Evolutionary conservation across 2,797 vertebrate genomes (phyloP), one percentile per base, ranked within the genome.

Genomic region (Euthynnus affinis): DNA sequence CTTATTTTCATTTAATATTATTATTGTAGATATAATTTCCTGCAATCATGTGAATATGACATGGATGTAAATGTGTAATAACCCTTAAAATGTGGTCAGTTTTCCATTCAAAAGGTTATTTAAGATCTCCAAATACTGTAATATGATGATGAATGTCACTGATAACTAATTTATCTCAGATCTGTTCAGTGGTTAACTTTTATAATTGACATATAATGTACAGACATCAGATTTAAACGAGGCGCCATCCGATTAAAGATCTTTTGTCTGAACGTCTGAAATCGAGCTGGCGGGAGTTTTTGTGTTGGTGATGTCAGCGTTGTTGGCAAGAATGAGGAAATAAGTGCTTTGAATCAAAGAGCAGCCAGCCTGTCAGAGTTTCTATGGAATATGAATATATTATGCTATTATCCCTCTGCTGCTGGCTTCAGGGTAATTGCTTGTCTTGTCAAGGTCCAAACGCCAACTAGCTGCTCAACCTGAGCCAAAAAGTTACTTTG

Each of bases 291-390:
- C 74, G 66, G 67, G 74, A 63, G 63, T 53, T 72, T 66, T 67
- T 22, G 23, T 25, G 56, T 49, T 3, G 49, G 37, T 57, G 51
- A 8, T 60, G 58, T 71, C 55, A 40, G 46, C 2, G 69, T 57
- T 57, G 83, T 44, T 17, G 63, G 71, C 22, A 5, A 52, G 64
- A 64, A 3, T 51, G 55, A 70, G 46, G 59, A 67, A 76, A 63
- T 85, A 75, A 85, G 70, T 65, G 76, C 65, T 22, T 66, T 7
- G 27, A 85, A 48, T 80, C 64, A 73, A 71, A 65, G 69, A 71
- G 71, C 74, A 82, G 62, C 51, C 71, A 51, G 58, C 51, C 67
- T 75, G 80, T 71, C 80, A 61, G 61, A n/a, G 59, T 67, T 61
- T 29, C 15, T 13, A 42, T 48, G 48, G 63, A 76, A 59, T 25